phyloP scores from a whole-genome alignment of 1,140 invertebrate genomes.

The Eriosoma lanigerum region DNA sequence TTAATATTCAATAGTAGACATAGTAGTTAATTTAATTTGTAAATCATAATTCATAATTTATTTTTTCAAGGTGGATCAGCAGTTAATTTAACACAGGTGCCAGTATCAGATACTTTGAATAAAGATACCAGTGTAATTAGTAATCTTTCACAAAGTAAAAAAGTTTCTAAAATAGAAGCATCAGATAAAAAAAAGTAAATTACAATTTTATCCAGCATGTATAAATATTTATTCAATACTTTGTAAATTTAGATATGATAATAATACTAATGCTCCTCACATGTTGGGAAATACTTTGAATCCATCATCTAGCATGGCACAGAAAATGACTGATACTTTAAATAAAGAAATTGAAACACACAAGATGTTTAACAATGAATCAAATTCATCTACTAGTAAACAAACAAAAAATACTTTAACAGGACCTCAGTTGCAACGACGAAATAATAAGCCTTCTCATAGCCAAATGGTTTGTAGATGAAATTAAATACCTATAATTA shows the following conservation, averaged over 20 bases:
- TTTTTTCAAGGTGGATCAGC: constrained; percentile 8
- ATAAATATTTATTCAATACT: neutral
- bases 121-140: constrained; percentile 40
- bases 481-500: neutral
- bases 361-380: constrained; percentile 58
- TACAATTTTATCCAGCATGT: neutral
- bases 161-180: constrained; percentile 3
- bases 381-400: constrained; percentile 5
- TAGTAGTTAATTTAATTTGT: too few relatives aligned
- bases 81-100: neutral
- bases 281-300: constrained; percentile 88
- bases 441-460: neutral
- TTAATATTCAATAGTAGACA: too few relatives aligned
- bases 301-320: constrained; percentile 79
- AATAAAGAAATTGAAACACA: constrained; percentile 81
- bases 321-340: constrained; percentile 81
- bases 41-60: neutral
- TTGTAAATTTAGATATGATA: constrained; percentile 59
- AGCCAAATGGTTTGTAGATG: neutral
- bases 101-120: neutral
- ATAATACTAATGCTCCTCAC: constrained; percentile 71
- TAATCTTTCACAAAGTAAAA: neutral
- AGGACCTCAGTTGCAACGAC: constrained; percentile 31
- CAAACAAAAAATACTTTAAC: neutral
- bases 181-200: constrained; percentile 19